Percentiles rank a stretch among this genome's conserved stretches.
Conservation (phyloP, 2,797 vertebrate genomes). For the Lepilemur septentrionalis region DNA sequence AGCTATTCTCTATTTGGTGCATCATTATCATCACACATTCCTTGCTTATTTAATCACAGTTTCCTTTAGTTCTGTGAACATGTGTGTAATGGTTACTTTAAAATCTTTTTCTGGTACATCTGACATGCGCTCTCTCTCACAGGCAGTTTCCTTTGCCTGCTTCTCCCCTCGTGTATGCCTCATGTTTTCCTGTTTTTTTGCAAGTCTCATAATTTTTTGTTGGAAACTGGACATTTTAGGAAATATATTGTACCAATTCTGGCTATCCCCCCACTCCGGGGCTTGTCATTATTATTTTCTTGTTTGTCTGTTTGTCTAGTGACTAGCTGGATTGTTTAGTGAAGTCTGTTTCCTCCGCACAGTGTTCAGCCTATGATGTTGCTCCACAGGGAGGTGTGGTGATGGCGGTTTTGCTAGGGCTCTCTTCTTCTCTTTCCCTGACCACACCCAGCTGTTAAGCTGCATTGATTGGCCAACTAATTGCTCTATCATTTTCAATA, state of each 20-base stretch:
- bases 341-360: background rate
- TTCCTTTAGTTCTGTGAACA: background rate
- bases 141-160: background rate
- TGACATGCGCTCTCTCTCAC: background rate
- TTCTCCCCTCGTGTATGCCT: background rate
- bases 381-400: background rate
- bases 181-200: background rate
- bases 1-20: background rate
- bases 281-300: background rate
- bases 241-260: background rate
- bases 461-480: background rate
- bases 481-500: background rate
- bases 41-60: background rate
- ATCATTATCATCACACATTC: background rate
- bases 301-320: background rate
- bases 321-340: background rate
- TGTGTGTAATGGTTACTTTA: background rate
- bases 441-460: background rate
- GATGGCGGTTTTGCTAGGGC: background rate
- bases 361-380: background rate
- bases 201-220: background rate
- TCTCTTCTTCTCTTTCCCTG: background rate
- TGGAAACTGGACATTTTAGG: background rate
- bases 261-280: background rate
- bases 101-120: background rate